Conservation (phyloP, 1,140 invertebrate species). For the Lysiphlebus fabarum region DNA sequence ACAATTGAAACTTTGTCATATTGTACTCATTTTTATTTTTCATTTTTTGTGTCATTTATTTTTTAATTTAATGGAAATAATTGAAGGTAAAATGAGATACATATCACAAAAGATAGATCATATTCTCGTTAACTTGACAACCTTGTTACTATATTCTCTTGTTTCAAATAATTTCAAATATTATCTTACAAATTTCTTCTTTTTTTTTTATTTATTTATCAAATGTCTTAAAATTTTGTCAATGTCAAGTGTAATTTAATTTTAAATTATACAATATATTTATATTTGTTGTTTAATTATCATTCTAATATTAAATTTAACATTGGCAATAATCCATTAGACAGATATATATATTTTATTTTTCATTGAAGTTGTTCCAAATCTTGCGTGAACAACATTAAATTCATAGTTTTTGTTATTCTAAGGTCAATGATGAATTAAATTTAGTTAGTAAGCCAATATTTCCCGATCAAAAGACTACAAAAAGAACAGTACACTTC, state of each 20-base stretch:
- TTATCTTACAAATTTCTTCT: too few species aligned
- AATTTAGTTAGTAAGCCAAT: constrained; percentile 40
- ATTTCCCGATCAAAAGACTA: constrained; percentile 31
- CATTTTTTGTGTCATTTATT: too few species aligned
- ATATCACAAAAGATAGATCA: too few species aligned
- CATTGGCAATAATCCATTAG: constrained; percentile 12
- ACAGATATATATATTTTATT: constrained; percentile 11
- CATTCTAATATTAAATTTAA: constrained; percentile 44
- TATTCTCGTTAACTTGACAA: too few species aligned
- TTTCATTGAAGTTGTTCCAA: constrained; percentile 43
- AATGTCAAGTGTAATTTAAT: constrained; percentile 11
- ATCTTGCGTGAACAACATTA: constrained; percentile 32
- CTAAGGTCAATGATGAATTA: constrained; percentile 45
- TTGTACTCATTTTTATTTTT: too few species aligned
- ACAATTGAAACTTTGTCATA: too few species aligned
- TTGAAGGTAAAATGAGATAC: too few species aligned
- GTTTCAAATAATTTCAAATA: too few species aligned
- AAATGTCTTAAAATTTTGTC: constrained; percentile 4
- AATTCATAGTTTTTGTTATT: neutral
- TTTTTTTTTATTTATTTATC: neutral
- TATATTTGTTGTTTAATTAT: constrained; percentile 31
- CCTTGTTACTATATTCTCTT: too few species aligned
- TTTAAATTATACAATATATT: constrained; percentile 23
- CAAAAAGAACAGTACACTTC: constrained; percentile 7
- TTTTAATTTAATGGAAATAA: too few species aligned